Conservation (phyloP, 2,113 vertebrate species). For the Lamprotornis superbus region DNA sequence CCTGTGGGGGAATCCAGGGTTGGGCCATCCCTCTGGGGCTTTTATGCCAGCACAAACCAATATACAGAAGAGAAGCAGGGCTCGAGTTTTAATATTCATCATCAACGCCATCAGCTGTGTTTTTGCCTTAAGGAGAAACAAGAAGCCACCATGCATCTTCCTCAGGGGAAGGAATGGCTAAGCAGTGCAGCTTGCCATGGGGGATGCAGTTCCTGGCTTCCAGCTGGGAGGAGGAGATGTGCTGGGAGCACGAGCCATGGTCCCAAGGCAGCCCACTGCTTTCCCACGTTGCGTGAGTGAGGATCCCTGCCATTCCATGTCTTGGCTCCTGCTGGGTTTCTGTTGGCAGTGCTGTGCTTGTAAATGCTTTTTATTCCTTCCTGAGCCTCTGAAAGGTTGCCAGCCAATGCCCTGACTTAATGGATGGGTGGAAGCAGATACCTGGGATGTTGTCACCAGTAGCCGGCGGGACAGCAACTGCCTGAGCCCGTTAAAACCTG, state of each 20-base stretch:
- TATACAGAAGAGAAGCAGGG: rapidly evolving
- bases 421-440: conserved; percentile 22
- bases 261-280: not conserved
- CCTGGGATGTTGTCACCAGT: not conserved
- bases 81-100: not conserved
- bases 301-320: not conserved
- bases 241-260: not conserved
- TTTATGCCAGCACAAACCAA: not conserved
- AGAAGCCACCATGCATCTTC: not conserved
- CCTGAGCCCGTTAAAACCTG: not conserved
- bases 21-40: not conserved
- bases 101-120: not conserved
- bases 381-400: not conserved
- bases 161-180: not conserved
- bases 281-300: not conserved
- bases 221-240: not conserved
- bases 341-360: not conserved
- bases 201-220: not conserved
- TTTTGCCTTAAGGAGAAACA: not conserved
- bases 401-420: not conserved
- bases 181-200: not conserved
- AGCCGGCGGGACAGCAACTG: not conserved
- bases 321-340: conserved; percentile 32
- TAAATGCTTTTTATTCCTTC: conserved; percentile 20
- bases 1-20: not conserved